Evolutionary conservation across 2,113 vertebrate species (phyloP), one percentile per base, ranked within the genome.

Genomic region (Sturnira hondurensis): DNA sequence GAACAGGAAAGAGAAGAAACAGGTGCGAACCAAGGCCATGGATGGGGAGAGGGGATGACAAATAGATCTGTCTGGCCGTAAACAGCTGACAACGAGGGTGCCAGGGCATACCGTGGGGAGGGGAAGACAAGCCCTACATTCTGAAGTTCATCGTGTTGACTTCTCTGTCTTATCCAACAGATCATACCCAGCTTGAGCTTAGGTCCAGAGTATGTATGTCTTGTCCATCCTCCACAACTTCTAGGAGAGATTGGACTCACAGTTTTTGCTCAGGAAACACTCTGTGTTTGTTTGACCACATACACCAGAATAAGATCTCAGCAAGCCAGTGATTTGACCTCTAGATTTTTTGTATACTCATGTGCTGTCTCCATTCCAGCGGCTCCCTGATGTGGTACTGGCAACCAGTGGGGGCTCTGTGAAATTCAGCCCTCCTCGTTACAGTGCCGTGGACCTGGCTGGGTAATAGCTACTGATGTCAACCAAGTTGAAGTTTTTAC

Each of bases 401-500:
- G 52, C 92, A 97, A 96, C 96, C 96, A 89, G 52, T 77, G 68
- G 61, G 52, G 52, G 9, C 38, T 92, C 96, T 91, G 89, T 81
- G 68, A 96, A 98, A 97, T 84, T 14, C 12, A 70, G 9, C 52
- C 43, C 4, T 96, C 94, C 94, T 97, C 96, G 96, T 96, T 96
- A 85, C 89, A 96, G 65, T 3, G 41, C 92, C 90, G 89, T 97
- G 96, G 97, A 97, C 22, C 50, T 94, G 93, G 95, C 91, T 97
- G 96, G 26, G 76, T 95, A 93, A 89, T 86, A 96, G 50, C 86
- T 94, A 26, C 89, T 95, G 71, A 92, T 96, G 89, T 86, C 82
- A 97, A 70, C 93, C 93, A 97, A 93, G 61, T 97, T 92, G 87
- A 91, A 96, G 73, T 97, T 82, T 97, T 97, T 96, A 86, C 22